These are phyloP conservation scores for Drosophila pallidifrons DNA, from an alignment of 1,140 invertebrate species.

Conservation along the genomic window DNA sequence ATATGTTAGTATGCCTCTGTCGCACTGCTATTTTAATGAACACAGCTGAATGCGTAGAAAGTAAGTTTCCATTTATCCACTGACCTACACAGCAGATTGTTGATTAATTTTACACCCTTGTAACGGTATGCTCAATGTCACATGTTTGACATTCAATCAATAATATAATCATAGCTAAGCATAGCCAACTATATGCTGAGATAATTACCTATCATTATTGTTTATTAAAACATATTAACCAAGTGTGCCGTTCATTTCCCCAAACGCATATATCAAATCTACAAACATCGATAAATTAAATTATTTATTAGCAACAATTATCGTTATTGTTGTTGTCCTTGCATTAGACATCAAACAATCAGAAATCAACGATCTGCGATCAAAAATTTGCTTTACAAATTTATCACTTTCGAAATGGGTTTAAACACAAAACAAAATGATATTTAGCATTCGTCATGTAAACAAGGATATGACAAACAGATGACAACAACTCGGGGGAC, in stretches of 20 bases:
- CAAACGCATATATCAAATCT: conserved; percentile 14
- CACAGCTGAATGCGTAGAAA: not conserved
- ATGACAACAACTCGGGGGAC: conserved; percentile 54
- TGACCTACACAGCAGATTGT: conserved; percentile 21
- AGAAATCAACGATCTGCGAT: conserved; percentile 4
- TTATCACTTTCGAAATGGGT: conserved; percentile 67
- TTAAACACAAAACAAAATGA: conserved; percentile 49
- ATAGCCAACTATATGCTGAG: conserved; percentile 8
- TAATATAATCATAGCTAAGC: conserved; percentile 26
- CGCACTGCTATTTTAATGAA: no score
- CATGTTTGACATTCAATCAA: conserved; percentile 64
- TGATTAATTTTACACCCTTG: conserved; percentile 25
- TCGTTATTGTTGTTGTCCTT: conserved; percentile 62
- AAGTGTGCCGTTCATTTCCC: conserved; percentile 48
- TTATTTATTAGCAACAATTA: conserved; percentile 18
- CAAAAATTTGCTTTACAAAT: conserved; percentile 70
- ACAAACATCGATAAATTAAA: conserved; percentile 24
- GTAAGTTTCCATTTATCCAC: not conserved
- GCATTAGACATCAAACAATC: conserved; percentile 40
- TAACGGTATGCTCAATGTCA: conserved; percentile 33
- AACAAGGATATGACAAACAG: conserved; percentile 70
- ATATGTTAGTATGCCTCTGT: no score
- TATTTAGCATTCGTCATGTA: conserved; percentile 33
- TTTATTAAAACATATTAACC: conserved; percentile 59
- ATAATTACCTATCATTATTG: conserved; percentile 77